Evolutionary conservation across 1,140 invertebrate species (phyloP).

Genomic region (Pogonognathellus flavescens): DNA sequence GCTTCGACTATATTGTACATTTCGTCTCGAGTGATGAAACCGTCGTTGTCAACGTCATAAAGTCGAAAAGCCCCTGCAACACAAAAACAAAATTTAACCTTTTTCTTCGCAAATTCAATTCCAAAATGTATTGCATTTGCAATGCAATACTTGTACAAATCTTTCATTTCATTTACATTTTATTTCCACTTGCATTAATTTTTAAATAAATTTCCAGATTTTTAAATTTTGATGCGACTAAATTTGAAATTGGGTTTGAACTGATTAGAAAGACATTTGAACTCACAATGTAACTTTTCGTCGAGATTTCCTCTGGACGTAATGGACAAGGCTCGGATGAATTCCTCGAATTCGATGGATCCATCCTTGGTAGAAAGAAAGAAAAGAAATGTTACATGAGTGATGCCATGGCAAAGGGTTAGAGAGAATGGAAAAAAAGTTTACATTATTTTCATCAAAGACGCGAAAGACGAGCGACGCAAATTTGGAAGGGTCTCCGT

Average conservation of each 20-base stretch:
- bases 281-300: slow-evolving; percentile 97
- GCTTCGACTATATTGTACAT: slow-evolving; percentile 99
- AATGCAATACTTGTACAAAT: too few species aligned
- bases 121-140: too few species aligned
- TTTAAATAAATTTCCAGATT: too few species aligned
- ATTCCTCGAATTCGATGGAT: slow-evolving; percentile 98
- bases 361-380: slow-evolving; percentile 80
- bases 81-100: slow-evolving; percentile 59
- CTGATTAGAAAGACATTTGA: too few species aligned
- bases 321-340: slow-evolving; percentile 93
- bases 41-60: slow-evolving; percentile 97
- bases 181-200: too few species aligned
- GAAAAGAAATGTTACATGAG: slow-evolving; percentile 63
- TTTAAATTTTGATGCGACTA: too few species aligned
- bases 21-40: slow-evolving; percentile 94
- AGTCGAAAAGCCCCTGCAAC: slow-evolving; percentile 94
- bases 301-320: slow-evolving; percentile 96
- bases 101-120: too few species aligned
- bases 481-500: slow-evolving; percentile 78
- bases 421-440: slow-evolving; percentile 58
- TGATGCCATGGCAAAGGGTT: background rate
- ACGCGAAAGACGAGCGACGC: slow-evolving; percentile 79
- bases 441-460: slow-evolving; percentile 79
- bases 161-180: too few species aligned
- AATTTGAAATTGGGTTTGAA: too few species aligned